Conservation (phyloP, 2,888 invertebrate genomes). For the Brassicogethes aeneus region DNA sequence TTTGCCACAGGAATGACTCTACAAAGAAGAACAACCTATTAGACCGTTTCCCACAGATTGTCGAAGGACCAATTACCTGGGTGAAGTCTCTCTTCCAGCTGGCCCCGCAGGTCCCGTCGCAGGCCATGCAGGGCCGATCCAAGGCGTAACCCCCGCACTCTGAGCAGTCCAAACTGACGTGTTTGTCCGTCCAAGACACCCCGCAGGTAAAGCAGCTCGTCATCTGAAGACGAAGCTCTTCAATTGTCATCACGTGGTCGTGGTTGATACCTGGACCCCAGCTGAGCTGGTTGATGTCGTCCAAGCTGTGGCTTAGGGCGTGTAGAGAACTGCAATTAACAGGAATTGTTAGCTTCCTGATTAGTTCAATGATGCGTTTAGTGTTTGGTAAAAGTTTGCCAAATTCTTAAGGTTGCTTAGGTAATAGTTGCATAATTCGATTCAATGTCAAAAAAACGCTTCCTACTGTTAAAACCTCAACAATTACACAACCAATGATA, state of each 20-base stretch:
- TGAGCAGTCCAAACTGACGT: slow-evolving; percentile 66
- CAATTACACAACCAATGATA: too few species aligned
- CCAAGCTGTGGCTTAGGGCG: slow-evolving; percentile 36
- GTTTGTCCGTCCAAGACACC: slow-evolving; percentile 70
- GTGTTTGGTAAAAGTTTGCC: neutral
- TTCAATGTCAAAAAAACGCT: too few species aligned
- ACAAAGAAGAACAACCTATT: slow-evolving; percentile 39
- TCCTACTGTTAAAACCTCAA: too few species aligned
- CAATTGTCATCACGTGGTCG: slow-evolving; percentile 56
- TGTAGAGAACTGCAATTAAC: slow-evolving; percentile 33
- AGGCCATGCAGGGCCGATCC: slow-evolving; percentile 65
- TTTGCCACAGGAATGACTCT: slow-evolving; percentile 63
- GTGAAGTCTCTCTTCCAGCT: slow-evolving; percentile 60
- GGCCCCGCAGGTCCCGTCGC: slow-evolving; percentile 63
- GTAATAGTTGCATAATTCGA: too few species aligned
- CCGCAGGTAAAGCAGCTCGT: slow-evolving; percentile 72
- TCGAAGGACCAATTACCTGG: slow-evolving; percentile 47
- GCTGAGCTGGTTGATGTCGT: slow-evolving; percentile 33
- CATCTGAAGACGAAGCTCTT: slow-evolving; percentile 60
- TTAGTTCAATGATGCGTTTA: neutral
- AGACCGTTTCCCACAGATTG: slow-evolving; percentile 53
- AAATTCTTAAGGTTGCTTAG: too few species aligned
- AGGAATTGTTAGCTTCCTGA: neutral
- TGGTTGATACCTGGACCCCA: slow-evolving; percentile 22
- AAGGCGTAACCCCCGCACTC: slow-evolving; percentile 75